Evolutionary conservation across 2,113 vertebrate genomes (phyloP).

Genomic region (Nicator chloris): DNA sequence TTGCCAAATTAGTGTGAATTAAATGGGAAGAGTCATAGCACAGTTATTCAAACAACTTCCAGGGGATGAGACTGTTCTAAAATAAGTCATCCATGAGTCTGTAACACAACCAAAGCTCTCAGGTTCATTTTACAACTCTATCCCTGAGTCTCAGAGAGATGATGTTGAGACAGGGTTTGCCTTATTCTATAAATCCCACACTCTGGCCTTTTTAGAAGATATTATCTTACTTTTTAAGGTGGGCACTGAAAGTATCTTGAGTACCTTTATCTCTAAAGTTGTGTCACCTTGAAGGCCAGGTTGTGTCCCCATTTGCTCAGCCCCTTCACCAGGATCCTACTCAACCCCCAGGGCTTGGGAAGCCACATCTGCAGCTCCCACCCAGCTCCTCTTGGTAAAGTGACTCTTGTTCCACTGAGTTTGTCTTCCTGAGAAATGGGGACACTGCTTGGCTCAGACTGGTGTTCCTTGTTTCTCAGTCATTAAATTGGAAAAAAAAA

Average conservation of each 20-base stretch:
- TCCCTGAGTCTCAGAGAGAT: not conserved
- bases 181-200: not conserved
- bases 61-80: not conserved
- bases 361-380: not conserved
- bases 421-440: not conserved
- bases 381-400: not conserved
- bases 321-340: fast-evolving
- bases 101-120: not conserved
- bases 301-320: not conserved
- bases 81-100: not conserved
- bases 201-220: not conserved
- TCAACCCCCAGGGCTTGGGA: not conserved
- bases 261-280: not conserved
- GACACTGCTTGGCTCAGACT: not conserved
- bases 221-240: not conserved
- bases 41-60: not conserved
- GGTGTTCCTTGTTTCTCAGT: not conserved
- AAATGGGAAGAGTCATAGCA: not conserved
- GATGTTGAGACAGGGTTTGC: not conserved
- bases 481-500: not conserved
- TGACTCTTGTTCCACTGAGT: not conserved
- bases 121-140: not conserved
- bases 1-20: not conserved
- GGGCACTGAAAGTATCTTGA: not conserved
- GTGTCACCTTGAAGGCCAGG: not conserved